phyloP scores from a whole-genome alignment of 2,113 vertebrate species.

The Agelaius tricolor region DNA sequence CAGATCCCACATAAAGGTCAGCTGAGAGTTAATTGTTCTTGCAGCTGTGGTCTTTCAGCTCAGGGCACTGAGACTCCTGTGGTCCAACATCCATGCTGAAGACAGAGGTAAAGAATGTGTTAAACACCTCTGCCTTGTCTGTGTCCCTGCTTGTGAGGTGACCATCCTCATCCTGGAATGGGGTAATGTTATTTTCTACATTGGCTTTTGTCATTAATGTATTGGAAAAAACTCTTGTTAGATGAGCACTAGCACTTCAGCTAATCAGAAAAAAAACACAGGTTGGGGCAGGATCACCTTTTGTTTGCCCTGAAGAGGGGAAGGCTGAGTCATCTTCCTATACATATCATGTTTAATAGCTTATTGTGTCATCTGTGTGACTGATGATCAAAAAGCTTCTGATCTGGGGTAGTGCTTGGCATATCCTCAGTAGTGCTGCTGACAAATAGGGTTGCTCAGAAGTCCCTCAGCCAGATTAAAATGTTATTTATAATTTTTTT shows the following conservation, averaged over 20 bases:
- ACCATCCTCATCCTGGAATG: neutral
- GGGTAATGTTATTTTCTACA: neutral
- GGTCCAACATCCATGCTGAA: neutral
- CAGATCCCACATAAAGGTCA: neutral
- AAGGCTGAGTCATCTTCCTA: neutral
- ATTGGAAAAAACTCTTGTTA: neutral
- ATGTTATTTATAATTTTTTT: neutral
- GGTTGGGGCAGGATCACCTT: slow-evolving; percentile 6
- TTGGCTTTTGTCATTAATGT: neutral
- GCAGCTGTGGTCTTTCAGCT: neutral
- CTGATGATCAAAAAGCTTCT: neutral
- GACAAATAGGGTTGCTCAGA: neutral
- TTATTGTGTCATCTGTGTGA: slow-evolving; percentile 26
- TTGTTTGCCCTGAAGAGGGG: slow-evolving; percentile 21
- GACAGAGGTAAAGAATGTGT: neutral
- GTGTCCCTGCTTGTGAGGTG: neutral
- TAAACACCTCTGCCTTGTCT: neutral
- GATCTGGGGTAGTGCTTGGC: neutral
- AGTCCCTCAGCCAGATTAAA: neutral
- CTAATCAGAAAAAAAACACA: slow-evolving; percentile 8
- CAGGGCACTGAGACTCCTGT: neutral
- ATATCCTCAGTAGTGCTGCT: neutral
- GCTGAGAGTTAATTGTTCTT: neutral
- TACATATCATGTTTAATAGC: neutral
- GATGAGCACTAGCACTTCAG: neutral